Conservation (phyloP, 2,113 vertebrate genomes). For the Dipodomys ordii region DNA sequence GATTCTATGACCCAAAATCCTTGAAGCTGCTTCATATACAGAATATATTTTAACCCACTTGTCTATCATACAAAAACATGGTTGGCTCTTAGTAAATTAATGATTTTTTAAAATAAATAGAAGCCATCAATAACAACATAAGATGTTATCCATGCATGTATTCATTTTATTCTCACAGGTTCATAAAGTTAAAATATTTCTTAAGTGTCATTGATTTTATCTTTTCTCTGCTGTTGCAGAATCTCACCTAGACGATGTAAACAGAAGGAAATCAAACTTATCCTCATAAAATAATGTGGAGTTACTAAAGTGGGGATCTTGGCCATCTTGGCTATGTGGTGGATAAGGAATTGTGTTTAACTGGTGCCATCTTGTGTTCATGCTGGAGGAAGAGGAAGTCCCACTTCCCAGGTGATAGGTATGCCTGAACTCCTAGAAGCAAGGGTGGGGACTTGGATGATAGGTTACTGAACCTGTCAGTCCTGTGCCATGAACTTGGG, state of each 20-base stretch:
- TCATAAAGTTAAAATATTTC: not conserved
- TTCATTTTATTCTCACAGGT: not conserved
- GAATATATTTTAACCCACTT: not conserved
- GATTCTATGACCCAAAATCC: not conserved
- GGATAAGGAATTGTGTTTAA: no score
- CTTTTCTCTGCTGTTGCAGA: not conserved
- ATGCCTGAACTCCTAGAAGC: no score
- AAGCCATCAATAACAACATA: constrained; percentile 1
- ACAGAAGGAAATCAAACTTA: not conserved
- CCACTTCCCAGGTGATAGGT: no score
- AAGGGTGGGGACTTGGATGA: no score
- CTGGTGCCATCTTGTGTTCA: no score
- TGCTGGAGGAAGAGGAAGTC: no score
- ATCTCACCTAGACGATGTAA: not conserved
- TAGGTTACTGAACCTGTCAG: no score
- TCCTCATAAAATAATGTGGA: constrained; percentile 23
- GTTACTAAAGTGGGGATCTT: not conserved
- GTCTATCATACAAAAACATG: not conserved
- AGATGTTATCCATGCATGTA: not conserved
- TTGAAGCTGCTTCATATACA: not conserved
- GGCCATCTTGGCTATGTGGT: no score
- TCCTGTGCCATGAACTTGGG: no score
- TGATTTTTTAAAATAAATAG: not conserved
- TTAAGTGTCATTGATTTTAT: not conserved
- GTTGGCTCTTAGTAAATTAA: not conserved